phyloP scores from a whole-genome alignment of 1,140 invertebrate species.

The Drosophila rufa region DNA sequence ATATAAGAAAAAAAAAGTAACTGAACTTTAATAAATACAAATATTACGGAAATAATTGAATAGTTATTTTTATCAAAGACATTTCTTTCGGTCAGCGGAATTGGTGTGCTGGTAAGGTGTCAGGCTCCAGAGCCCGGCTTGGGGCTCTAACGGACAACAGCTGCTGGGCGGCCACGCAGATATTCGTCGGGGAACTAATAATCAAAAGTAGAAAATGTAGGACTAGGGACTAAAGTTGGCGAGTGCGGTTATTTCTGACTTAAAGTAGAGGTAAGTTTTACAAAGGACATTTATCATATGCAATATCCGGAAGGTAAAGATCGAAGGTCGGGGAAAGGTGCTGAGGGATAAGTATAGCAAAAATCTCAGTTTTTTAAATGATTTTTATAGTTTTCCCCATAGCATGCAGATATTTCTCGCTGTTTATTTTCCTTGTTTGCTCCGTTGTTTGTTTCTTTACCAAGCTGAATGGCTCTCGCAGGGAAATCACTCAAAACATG shows the following conservation, averaged over 20 bases:
- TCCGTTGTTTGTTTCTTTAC: slow-evolving; percentile 14
- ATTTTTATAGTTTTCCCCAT: neutral
- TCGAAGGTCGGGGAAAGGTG: too few relatives aligned
- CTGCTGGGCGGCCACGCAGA: too few relatives aligned
- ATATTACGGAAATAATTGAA: slow-evolving; percentile 70
- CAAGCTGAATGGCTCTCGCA: slow-evolving; percentile 7
- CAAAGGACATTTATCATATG: too few relatives aligned
- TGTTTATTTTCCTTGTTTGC: slow-evolving; percentile 17
- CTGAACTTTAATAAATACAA: slow-evolving; percentile 76
- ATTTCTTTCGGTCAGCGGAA: neutral
- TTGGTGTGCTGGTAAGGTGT: neutral
- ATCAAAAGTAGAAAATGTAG: too few relatives aligned
- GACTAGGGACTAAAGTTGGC: too few relatives aligned
- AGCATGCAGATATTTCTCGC: slow-evolving; percentile 22
- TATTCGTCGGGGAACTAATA: too few relatives aligned
- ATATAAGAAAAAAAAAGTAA: slow-evolving; percentile 66
- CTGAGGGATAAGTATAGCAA: neutral
- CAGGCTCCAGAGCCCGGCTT: neutral
- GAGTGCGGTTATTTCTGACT: too few relatives aligned
- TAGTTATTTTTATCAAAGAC: slow-evolving; percentile 32
- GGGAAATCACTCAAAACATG: slow-evolving; percentile 52
- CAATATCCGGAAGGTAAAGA: too few relatives aligned
- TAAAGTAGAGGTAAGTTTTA: too few relatives aligned
- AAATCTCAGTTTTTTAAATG: neutral
- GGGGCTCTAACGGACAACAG: too few relatives aligned